A percentile compares a stretch with the other conserved stretches of the same genome.
Evolutionary conservation across 2,797 vertebrate genomes (phyloP).

Genomic region (Brachyrhaphis roseni): DNA sequence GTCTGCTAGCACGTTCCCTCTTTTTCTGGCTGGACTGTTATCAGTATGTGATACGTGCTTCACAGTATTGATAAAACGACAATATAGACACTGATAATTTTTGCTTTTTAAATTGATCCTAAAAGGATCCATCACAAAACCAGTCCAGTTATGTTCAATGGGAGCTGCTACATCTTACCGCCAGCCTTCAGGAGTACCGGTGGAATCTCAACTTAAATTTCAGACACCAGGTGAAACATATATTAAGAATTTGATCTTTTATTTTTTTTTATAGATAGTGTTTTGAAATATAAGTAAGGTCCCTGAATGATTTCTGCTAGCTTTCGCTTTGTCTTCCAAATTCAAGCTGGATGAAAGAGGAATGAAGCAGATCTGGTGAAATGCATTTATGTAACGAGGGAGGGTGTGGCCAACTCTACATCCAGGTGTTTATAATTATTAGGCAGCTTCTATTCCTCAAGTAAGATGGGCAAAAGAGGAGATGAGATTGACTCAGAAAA

Average conservation of each 20-base stretch:
- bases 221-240: neutral
- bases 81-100: neutral
- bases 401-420: neutral
- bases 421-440: neutral
- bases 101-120: neutral
- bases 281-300: neutral
- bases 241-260: neutral
- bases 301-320: neutral
- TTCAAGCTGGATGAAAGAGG: neutral
- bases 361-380: neutral
- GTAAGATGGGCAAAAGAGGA: neutral
- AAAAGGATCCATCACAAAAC: neutral
- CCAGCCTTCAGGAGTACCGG: neutral
- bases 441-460: neutral
- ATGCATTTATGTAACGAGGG: neutral
- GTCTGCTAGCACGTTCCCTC: conserved; percentile 50
- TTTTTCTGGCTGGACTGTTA: conserved; percentile 9
- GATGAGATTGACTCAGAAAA: neutral
- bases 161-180: no score
- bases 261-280: neutral
- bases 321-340: neutral
- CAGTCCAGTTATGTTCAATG: neutral
- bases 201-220: neutral
- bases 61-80: neutral
- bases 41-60: neutral